These are phyloP conservation scores for Epicampocera succincta DNA, from an alignment of 2,888 invertebrate genomes.

Conservation along the genomic window DNA sequence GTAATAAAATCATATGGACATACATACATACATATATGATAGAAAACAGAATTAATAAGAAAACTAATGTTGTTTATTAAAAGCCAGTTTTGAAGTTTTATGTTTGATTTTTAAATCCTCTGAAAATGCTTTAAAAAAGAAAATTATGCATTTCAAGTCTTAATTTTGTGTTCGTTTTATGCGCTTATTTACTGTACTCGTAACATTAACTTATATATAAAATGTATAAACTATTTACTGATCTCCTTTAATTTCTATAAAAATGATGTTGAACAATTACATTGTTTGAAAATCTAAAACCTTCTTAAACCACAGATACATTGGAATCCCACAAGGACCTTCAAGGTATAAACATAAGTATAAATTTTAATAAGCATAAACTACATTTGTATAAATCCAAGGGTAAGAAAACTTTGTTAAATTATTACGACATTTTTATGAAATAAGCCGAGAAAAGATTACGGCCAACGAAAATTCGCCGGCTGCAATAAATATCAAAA, in stretches of 20 bases:
- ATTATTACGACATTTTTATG: background rate
- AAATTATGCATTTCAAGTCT: conserved; percentile 57
- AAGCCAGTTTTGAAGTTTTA: too few relatives aligned
- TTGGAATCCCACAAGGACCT: conserved; percentile 82
- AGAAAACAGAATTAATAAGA: too few relatives aligned
- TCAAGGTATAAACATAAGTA: conserved; percentile 79
- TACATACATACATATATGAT: too few relatives aligned
- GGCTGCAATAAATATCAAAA: too few relatives aligned
- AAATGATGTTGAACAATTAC: conserved; percentile 54
- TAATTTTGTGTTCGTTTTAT: background rate
- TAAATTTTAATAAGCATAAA: background rate
- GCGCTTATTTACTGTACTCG: too few relatives aligned
- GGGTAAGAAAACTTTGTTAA: conserved; percentile 24
- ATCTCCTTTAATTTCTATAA: conserved; percentile 24
- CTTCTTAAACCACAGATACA: conserved; percentile 78
- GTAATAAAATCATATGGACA: too few relatives aligned
- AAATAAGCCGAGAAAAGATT: background rate
- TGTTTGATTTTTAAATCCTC: too few relatives aligned
- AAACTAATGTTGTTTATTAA: too few relatives aligned
- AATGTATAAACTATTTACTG: too few relatives aligned
- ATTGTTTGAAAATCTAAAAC: conserved; percentile 41
- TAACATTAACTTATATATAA: too few relatives aligned
- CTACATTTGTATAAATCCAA: background rate
- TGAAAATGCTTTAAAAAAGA: background rate
- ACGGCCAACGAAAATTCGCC: background rate